Conservation (phyloP, 2,888 invertebrate species). For the Cheilosia vernalis region DNA sequence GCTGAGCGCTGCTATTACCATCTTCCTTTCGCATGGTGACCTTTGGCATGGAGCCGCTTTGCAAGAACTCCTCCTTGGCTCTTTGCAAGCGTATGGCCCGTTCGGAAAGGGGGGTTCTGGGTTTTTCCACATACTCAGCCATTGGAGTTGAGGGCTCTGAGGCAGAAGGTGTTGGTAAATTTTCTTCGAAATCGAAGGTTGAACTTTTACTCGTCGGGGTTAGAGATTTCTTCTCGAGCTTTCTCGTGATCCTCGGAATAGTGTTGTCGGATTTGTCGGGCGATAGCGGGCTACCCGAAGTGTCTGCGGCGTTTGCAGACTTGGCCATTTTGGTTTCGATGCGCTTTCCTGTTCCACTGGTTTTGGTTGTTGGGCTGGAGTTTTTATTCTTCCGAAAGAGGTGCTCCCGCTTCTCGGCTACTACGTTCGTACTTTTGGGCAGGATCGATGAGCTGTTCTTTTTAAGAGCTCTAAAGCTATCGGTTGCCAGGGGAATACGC, state of each 20-base stretch:
- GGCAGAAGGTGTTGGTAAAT: slow-evolving; percentile 67
- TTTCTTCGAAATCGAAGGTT: slow-evolving; percentile 58
- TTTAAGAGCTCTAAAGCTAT: slow-evolving; percentile 79
- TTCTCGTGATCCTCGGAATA: slow-evolving; percentile 81
- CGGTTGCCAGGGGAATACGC: slow-evolving; percentile 80
- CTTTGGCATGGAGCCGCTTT: slow-evolving; percentile 79
- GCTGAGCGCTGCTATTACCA: slow-evolving; percentile 56
- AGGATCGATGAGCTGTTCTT: slow-evolving; percentile 63
- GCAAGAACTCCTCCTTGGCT: slow-evolving; percentile 90
- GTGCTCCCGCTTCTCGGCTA: slow-evolving; percentile 76
- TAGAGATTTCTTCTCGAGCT: slow-evolving; percentile 79
- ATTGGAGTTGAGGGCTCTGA: slow-evolving; percentile 77
- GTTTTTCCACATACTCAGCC: slow-evolving; percentile 76
- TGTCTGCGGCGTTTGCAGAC: slow-evolving; percentile 77
- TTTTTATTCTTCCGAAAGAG: slow-evolving; percentile 80
- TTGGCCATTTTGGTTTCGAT: slow-evolving; percentile 80
- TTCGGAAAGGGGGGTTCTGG: slow-evolving; percentile 81
- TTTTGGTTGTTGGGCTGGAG: slow-evolving; percentile 76
- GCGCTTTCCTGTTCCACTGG: slow-evolving; percentile 78
- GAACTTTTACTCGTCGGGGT: slow-evolving; percentile 78
- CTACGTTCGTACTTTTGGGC: slow-evolving; percentile 26
- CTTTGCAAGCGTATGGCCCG: slow-evolving; percentile 87
- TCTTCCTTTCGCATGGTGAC: slow-evolving; percentile 77
- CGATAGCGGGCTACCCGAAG: slow-evolving; percentile 55
- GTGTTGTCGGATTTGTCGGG: slow-evolving; percentile 81